Conservation (phyloP, 2,888 invertebrate species). For the Ernsta delagoae region DNA sequence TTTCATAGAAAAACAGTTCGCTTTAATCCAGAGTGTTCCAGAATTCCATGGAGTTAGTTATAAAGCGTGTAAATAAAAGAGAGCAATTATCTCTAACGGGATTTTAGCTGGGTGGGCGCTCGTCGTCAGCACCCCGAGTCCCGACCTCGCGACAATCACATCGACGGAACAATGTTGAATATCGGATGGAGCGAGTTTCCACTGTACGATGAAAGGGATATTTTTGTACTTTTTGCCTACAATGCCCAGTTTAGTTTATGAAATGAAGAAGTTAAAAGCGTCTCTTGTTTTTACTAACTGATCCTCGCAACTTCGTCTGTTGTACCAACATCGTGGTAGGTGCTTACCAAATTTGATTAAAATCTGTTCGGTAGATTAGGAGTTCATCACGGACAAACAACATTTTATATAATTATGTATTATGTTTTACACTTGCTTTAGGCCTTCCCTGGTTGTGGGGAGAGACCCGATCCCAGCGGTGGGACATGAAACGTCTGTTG, state of each 20-base stretch:
- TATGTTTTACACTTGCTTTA: too few species aligned
- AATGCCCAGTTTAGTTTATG: background rate
- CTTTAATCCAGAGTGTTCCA: constrained; percentile 50
- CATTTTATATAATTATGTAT: too few species aligned
- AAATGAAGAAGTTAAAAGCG: constrained; percentile 1
- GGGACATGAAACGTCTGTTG: too few species aligned
- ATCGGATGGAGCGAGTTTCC: constrained; percentile 11
- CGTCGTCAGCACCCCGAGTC: constrained; percentile 59
- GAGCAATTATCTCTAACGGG: constrained; percentile 71
- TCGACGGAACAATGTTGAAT: constrained; percentile 46
- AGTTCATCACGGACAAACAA: too few species aligned
- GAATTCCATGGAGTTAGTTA: constrained; percentile 51
- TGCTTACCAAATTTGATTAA: too few species aligned
- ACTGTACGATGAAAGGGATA: constrained; percentile 3
- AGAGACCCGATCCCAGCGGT: too few species aligned
- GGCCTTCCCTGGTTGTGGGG: too few species aligned
- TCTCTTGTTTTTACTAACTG: too few species aligned
- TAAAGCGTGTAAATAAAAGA: constrained; percentile 61
- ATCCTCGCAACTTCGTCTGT: too few species aligned
- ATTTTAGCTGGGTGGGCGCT: constrained; percentile 64
- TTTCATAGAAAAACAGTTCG: background rate
- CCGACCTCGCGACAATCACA: constrained; percentile 63
- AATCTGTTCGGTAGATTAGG: too few species aligned
- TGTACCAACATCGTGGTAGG: too few species aligned
- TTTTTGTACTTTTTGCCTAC: constrained; percentile 4